Percentiles rank a stretch among this genome's conserved stretches.
Evolutionary conservation across 1,140 invertebrate genomes (phyloP).

Genomic region (Ceratina japonica): DNA sequence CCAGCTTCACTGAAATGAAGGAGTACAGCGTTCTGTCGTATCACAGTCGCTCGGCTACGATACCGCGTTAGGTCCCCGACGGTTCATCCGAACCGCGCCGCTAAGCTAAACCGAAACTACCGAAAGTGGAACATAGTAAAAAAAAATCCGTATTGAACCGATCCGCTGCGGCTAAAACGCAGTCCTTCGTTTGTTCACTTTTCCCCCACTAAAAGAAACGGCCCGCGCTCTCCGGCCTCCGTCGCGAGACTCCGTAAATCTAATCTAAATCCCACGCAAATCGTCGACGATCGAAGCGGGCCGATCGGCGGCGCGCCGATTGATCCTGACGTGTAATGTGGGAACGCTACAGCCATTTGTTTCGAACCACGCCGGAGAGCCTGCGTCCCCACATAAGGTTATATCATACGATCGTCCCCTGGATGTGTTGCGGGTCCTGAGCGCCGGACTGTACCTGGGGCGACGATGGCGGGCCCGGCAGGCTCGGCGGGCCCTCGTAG

Average conservation of each 20-base stretch:
- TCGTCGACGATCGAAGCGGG: conserved; percentile 15
- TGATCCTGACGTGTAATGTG: conserved; percentile 65
- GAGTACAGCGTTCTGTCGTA: conserved; percentile 18
- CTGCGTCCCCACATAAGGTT: conserved; percentile 93
- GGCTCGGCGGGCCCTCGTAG: conserved; percentile 71
- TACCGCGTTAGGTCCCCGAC: conserved; percentile 37
- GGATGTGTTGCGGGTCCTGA: conserved; percentile 87
- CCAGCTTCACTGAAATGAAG: conserved; percentile 2
- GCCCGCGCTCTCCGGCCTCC: conserved; percentile 55
- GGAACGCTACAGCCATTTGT: conserved; percentile 84
- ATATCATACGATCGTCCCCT: conserved; percentile 95
- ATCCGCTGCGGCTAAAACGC: background rate
- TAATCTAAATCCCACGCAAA: conserved; percentile 48
- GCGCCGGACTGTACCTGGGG: conserved; percentile 72
- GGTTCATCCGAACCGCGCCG: conserved; percentile 17
- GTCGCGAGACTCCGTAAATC: background rate
- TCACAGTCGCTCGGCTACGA: conserved; percentile 43
- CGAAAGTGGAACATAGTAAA: conserved; percentile 15
- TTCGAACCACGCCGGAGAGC: conserved; percentile 83
- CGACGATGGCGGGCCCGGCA: conserved; percentile 62
- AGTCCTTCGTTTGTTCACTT: background rate
- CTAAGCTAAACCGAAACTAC: conserved; percentile 19
- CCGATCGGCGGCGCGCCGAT: background rate
- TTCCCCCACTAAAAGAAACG: conserved; percentile 42
- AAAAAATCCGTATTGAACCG: conserved; percentile 4